Base-by-base conservation (phyloP, 92 coral and sea anemone species). In the Pocillopora grandis region DNA sequence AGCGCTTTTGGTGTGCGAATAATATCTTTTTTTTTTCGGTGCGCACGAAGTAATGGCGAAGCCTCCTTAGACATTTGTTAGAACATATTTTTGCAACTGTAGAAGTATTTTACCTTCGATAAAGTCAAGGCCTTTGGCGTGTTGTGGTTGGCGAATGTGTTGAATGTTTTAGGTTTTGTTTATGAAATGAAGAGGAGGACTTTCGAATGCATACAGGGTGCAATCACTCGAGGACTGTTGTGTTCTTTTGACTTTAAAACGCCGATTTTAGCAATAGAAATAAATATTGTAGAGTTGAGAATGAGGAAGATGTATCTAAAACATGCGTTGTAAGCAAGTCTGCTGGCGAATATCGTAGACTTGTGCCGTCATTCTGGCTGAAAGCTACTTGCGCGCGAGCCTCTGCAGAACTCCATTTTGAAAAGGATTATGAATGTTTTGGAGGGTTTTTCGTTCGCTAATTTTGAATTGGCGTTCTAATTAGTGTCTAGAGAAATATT, bases 101-200 rank as follows among this genome's bases (percentile, higher is more conserved):
- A 59, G 80, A 83, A 80, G 80, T 83, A 80, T 72, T 62, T 83
- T 72, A 10, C 56, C 37, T 19, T 6, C 27, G 71, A 10, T 31
- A 83, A 83, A 55, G 78, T 74, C 62, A 52, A 48, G 74, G 86
- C 27, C 23, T 66, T 76, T 37, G 59, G 21, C 68, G 79, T 82
- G 85, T 74, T 69, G 49, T 18, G 58, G 58, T 9, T 21, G 33
- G 18, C 62, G 83, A 65, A 19, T 11, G 2, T 27, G 79, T 62
- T 73, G 79, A 63, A 42, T 42, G 52, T 63, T 69, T 63, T 20
- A 37, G 19, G 77, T 69, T 18, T 83, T 83, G 86, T 73, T 73
- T 83, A 73, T 62, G 13, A 62, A 73, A 16, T 76, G 80, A 83
- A 72, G 33, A 62, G 86, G 73, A 73, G 72, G 86, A 83, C 86